phyloP scores from a whole-genome alignment of 2,888 invertebrate genomes.

The Macaria liturata region DNA sequence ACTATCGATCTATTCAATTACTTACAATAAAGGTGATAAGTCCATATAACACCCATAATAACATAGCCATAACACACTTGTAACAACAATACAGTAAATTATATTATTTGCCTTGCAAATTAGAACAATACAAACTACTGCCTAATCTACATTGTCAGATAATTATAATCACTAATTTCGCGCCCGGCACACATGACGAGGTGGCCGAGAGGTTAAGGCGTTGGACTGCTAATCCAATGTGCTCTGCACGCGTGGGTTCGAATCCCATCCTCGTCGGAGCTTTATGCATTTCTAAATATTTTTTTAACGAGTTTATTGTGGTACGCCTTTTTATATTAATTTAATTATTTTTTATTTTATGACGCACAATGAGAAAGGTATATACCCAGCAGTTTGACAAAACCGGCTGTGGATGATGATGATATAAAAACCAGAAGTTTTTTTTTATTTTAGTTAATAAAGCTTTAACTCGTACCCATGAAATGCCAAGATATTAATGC shows the following conservation, averaged over 20 bases:
- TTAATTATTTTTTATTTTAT: too few relatives aligned
- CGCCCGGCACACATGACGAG: slow-evolving; percentile 56
- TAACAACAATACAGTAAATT: background rate
- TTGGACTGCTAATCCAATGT: slow-evolving; percentile 92
- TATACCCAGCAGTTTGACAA: too few relatives aligned
- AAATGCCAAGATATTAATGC: too few relatives aligned
- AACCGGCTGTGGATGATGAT: too few relatives aligned
- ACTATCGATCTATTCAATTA: too few relatives aligned
- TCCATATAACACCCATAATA: too few relatives aligned
- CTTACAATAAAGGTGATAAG: too few relatives aligned
- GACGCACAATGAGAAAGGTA: too few relatives aligned
- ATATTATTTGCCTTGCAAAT: background rate
- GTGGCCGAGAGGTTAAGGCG: slow-evolving; percentile 85
- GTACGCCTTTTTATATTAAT: too few relatives aligned
- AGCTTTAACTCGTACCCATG: too few relatives aligned
- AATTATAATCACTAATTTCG: slow-evolving; percentile 38
- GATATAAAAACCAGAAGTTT: too few relatives aligned
- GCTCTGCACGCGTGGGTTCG: slow-evolving; percentile 93
- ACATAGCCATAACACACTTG: background rate
- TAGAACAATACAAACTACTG: slow-evolving; percentile 3
- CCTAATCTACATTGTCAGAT: slow-evolving; percentile 2
- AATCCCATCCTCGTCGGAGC: slow-evolving; percentile 89
- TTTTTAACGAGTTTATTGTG: background rate
- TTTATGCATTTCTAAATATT: background rate
- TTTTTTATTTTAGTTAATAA: too few relatives aligned